Evolutionary conservation across 2,113 vertebrate genomes (phyloP), one percentile per base, ranked within the genome.

Genomic region (Natator depressus): DNA sequence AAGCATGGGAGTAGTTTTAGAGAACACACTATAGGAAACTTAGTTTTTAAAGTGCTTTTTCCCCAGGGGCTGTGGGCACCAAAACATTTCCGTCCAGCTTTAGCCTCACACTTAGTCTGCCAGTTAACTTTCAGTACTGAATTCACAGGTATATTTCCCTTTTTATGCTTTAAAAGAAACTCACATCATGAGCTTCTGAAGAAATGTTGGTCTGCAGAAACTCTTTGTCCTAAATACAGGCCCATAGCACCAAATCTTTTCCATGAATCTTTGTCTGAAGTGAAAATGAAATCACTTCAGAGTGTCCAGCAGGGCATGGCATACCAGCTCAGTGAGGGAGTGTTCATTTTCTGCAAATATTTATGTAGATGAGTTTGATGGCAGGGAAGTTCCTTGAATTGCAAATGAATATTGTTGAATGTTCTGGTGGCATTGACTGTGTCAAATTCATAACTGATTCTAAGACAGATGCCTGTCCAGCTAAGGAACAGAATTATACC

Each of bases 31-130:
- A 80, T 27, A 31, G n/a, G 54, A 17, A 92, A 69, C 78, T 57
- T 25, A 81, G 53, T 1, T 95, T 94, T 84, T 38, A 84, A 91
- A 35, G 0, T 88, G 8, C n/a, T 5, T 80, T 10, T 93, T 91
- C 54, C 7, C 42, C 54, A 75, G 42, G 19, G 0, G 2, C 24
- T 83, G 10, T 89, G 72, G 72, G 42, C 42, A 13, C 10, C 24
- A 76, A 47, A 76, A 76, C 72, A 46, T 89, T 94, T 89, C 82
- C 62, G 85, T 95, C 22, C 72, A 85, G 12, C 38, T 85, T 76
- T 84, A 89, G 24, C 27, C 47, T 90, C 91, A 53, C 47, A 90
- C 0, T 0, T 92, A 19, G n/a, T 54, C 0, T 0, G 16, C 78
- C 10, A 22, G 47, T 51, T 94, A 81, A 90, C 11, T 94, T 88